Conservation (phyloP, 1,140 invertebrate genomes). For the Philopotamus ludificatus region DNA sequence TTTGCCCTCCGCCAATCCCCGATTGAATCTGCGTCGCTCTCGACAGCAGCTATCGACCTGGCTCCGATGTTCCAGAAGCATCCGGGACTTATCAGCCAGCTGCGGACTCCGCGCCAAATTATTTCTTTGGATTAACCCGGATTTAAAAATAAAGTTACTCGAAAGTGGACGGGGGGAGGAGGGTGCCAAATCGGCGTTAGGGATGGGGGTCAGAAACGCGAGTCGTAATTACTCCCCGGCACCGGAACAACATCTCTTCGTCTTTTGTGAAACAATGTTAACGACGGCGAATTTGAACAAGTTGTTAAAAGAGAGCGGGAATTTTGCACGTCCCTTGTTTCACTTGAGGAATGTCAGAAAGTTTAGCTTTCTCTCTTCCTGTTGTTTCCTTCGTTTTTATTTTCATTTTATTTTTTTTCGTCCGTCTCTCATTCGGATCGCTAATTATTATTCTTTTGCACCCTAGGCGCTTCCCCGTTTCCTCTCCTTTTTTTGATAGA, state of each 20-base stretch:
- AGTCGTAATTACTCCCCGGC: constrained; percentile 36
- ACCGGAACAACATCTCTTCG: constrained; percentile 36
- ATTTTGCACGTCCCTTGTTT: constrained; percentile 34
- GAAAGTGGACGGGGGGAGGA: neutral
- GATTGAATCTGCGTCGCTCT: neutral
- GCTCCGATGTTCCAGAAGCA: neutral
- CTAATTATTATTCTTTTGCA: constrained; percentile 42
- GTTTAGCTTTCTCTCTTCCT: constrained; percentile 34
- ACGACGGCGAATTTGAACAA: constrained; percentile 39
- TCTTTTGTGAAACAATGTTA: constrained; percentile 42
- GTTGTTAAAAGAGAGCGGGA: constrained; percentile 38
- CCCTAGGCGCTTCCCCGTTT: constrained; percentile 32
- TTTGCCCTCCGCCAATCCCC: neutral
- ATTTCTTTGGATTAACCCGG: constrained; percentile 37
- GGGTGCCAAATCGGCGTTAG: constrained; percentile 25
- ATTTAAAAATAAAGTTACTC: constrained; percentile 41
- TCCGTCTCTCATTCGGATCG: constrained; percentile 24
- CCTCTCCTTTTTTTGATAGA: constrained; percentile 28
- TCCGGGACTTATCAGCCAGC: constrained; percentile 27
- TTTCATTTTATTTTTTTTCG: constrained; percentile 11
- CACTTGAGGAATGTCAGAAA: constrained; percentile 35
- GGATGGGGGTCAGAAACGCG: constrained; percentile 15
- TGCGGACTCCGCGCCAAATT: constrained; percentile 29
- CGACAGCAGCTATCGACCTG: too few relatives aligned
- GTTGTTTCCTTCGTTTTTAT: constrained; percentile 19